Evolutionary conservation across 2,797 vertebrate genomes (phyloP), one percentile per base, ranked within the genome.

Genomic region (Heterohyrax brucei): DNA sequence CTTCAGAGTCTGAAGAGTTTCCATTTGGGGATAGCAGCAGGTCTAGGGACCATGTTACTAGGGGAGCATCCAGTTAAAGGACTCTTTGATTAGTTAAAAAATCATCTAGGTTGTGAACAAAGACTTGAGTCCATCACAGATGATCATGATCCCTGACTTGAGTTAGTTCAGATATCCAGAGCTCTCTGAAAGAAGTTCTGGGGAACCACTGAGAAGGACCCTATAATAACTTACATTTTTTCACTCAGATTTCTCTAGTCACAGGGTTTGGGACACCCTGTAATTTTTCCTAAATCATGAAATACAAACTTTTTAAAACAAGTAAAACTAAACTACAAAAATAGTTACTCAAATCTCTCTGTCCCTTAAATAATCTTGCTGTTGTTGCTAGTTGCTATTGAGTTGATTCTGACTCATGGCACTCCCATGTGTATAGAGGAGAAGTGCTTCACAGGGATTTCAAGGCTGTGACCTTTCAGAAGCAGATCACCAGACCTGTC

Each of bases 201-300:
- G 2, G 72, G 21, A 92, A 87, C 56, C 87, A 59, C 44, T 18
- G 30, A 93, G 75, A 78, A 78, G 44, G 16, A 62, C 4, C 16
- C 33, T 59, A 16, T 3, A 26, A 28, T 28, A 64, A 88, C 16
- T 16, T 18, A 89, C 24, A 53, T n/a, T 91, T 48, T 56, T 87
- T 68, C 7, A 2, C 22, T 88, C 9, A 61, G 26, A 78, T 81
- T 76, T 90, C 70, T 92, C 48, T 75, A 13, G 7, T 53, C 77
- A 77, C 12, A 77, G 10, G 10, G 10, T 88, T 84, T 94, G 18
- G n/a, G 68, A 19, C 16, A 86, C n/a, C 78, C 28, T 70, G 6
- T 46, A 93, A 68, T 73, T 95, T 85, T 88, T 77, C 75, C 61
- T 77, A 94, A 90, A 50, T 30, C 53, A 50, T 70, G 73, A 79